Evolutionary conservation across 2,888 invertebrate genomes (phyloP).

Genomic region (Gonocerus acuteangulatus): DNA sequence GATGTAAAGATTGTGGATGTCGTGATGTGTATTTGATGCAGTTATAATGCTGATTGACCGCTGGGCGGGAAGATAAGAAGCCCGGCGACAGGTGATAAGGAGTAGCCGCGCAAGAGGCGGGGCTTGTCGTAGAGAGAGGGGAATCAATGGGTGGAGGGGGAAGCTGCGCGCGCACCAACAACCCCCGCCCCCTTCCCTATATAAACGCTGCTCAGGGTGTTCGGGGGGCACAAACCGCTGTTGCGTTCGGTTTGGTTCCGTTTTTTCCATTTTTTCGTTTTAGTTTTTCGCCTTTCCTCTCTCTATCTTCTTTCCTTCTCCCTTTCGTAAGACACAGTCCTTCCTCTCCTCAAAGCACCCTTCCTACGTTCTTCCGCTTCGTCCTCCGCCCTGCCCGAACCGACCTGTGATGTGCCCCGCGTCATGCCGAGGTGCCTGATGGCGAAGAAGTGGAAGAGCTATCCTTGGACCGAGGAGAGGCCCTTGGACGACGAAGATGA

Average conservation of each 20-base stretch:
- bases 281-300: constrained; percentile 34
- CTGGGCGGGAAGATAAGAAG: constrained; percentile 13
- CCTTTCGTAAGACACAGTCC: constrained; percentile 4
- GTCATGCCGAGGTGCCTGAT: constrained; percentile 91
- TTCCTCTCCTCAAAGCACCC: constrained; percentile 12
- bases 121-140: constrained; percentile 19
- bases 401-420: constrained; percentile 42
- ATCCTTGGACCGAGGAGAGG: constrained; percentile 59
- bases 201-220: constrained; percentile 40
- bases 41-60: constrained; percentile 23
- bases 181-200: constrained; percentile 38
- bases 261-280: constrained; percentile 38
- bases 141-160: constrained; percentile 30
- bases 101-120: constrained; percentile 18
- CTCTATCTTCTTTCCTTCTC: constrained; percentile 22
- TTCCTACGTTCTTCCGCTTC: constrained; percentile 10
- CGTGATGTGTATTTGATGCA: constrained; percentile 25
- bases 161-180: constrained; percentile 37
- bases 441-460: constrained; percentile 92
- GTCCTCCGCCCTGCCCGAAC: neutral
- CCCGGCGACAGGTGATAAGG: constrained; percentile 14
- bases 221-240: constrained; percentile 40
- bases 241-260: constrained; percentile 35
- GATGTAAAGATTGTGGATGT: neutral
- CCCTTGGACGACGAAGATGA: constrained; percentile 42